phyloP scores from a whole-genome alignment of 2,888 invertebrate genomes.

The Trypoxylon attenuatum region DNA sequence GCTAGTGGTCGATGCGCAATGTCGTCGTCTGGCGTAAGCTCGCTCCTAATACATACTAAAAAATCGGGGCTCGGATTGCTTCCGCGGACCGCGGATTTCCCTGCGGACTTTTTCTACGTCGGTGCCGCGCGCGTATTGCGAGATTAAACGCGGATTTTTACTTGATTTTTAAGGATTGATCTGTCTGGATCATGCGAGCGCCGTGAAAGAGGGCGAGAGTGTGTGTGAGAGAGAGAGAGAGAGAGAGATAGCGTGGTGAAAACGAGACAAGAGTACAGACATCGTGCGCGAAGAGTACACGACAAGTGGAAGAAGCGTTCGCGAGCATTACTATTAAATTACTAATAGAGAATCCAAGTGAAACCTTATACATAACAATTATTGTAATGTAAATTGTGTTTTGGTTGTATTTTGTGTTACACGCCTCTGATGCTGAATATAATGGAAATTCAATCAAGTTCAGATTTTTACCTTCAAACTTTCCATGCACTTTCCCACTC shows the following conservation, averaged over 20 bases:
- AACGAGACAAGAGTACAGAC: constrained; percentile 13
- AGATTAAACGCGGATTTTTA: constrained; percentile 40
- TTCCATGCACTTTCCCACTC: neutral
- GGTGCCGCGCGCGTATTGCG: constrained; percentile 21
- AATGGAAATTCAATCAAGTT: constrained; percentile 63
- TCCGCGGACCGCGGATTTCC: too few relatives aligned
- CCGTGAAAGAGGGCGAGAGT: constrained; percentile 19
- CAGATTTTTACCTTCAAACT: neutral
- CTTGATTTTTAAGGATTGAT: constrained; percentile 39
- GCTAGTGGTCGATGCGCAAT: neutral
- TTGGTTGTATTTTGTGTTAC: constrained; percentile 69
- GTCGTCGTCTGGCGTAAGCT: neutral
- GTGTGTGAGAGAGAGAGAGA: constrained; percentile 21
- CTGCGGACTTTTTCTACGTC: constrained; percentile 24
- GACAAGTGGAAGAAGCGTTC: constrained; percentile 25
- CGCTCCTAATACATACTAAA: too few relatives aligned
- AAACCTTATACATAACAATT: constrained; percentile 63
- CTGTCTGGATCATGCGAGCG: constrained; percentile 5
- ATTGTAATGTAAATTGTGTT: constrained; percentile 66
- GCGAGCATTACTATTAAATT: constrained; percentile 49
- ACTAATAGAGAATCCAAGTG: constrained; percentile 52
- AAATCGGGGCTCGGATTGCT: too few relatives aligned
- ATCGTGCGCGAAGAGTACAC: constrained; percentile 27
- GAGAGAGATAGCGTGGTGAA: constrained; percentile 7
- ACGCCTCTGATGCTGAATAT: constrained; percentile 68